phyloP scores from a whole-genome alignment of 2,888 invertebrate species.

The Peribatodes rhomboidaria region DNA sequence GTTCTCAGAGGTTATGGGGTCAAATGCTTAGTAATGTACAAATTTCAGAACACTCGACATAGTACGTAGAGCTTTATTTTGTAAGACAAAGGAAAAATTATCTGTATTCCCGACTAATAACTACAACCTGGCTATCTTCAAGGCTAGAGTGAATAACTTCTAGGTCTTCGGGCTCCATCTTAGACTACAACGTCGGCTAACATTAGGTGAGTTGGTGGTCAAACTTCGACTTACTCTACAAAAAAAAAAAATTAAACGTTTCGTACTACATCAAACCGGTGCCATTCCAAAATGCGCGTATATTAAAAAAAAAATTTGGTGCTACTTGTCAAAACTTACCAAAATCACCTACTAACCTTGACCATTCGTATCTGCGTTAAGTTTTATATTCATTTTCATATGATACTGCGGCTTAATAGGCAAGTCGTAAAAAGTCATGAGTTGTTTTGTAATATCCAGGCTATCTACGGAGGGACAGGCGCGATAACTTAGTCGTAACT shows the following conservation, averaged over 20 bases:
- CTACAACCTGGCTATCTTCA: too few relatives aligned
- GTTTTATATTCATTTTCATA: conserved; percentile 38
- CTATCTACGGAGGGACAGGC: conserved; percentile 33
- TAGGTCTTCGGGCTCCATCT: too few relatives aligned
- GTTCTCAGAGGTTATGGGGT: conserved; percentile 8
- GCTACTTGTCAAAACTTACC: too few relatives aligned
- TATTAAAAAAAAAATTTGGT: too few relatives aligned
- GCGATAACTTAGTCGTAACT: conserved; percentile 23
- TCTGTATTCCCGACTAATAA: too few relatives aligned
- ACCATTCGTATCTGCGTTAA: conserved; percentile 18
- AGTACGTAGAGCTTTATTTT: neutral
- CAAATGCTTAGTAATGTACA: neutral
- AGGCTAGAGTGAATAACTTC: too few relatives aligned
- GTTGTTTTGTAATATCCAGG: conserved; percentile 21
- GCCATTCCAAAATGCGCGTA: too few relatives aligned
- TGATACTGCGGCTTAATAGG: conserved; percentile 36
- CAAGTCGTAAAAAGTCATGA: conserved; percentile 35
- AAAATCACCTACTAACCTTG: conserved; percentile 15
- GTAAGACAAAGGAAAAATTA: neutral
- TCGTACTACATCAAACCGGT: too few relatives aligned
- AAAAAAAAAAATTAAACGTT: too few relatives aligned
- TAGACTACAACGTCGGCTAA: too few relatives aligned
- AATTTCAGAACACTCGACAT: neutral
- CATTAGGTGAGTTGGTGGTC: too few relatives aligned
- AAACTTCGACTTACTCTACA: too few relatives aligned